Conservation (phyloP, 1,140 invertebrate genomes). For the Cydia pomonella region DNA sequence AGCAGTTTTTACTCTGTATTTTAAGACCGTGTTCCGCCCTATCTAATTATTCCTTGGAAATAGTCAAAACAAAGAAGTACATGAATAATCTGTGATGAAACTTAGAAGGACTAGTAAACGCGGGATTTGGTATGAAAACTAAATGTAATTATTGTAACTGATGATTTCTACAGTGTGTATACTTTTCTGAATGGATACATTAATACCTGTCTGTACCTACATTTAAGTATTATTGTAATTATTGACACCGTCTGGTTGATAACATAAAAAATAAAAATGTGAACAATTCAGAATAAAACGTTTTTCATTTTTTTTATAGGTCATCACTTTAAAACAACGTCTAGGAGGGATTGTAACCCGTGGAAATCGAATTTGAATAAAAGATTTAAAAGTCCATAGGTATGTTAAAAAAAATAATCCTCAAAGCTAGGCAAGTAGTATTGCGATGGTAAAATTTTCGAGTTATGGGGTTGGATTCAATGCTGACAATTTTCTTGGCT, state of each 20-base stretch:
- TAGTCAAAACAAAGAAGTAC: constrained; percentile 71
- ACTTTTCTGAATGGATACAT: constrained; percentile 58
- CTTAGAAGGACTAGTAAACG: constrained; percentile 61
- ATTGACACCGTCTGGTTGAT: constrained; percentile 76
- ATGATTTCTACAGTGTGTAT: constrained; percentile 62
- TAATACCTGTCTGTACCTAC: constrained; percentile 71
- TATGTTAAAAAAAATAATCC: too few species aligned
- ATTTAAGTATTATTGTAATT: constrained; percentile 73
- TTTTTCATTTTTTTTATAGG: constrained; percentile 40
- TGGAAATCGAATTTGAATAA: not conserved
- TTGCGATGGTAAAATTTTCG: too few species aligned
- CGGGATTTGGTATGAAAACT: constrained; percentile 55
- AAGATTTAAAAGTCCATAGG: too few species aligned
- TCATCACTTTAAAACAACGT: not conserved
- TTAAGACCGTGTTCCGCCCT: constrained; percentile 62
- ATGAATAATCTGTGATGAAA: constrained; percentile 77
- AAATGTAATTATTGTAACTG: constrained; percentile 58
- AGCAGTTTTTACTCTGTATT: constrained; percentile 54
- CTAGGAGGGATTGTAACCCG: not conserved
- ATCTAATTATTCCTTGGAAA: constrained; percentile 60
- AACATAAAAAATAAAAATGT: constrained; percentile 74
- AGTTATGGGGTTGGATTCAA: too few species aligned
- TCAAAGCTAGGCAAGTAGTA: too few species aligned
- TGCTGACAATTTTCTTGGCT: too few species aligned
- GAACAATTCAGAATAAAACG: constrained; percentile 53